Evolutionary conservation across 2,113 vertebrate genomes (phyloP).

Genomic region (Leptosomus discolor): DNA sequence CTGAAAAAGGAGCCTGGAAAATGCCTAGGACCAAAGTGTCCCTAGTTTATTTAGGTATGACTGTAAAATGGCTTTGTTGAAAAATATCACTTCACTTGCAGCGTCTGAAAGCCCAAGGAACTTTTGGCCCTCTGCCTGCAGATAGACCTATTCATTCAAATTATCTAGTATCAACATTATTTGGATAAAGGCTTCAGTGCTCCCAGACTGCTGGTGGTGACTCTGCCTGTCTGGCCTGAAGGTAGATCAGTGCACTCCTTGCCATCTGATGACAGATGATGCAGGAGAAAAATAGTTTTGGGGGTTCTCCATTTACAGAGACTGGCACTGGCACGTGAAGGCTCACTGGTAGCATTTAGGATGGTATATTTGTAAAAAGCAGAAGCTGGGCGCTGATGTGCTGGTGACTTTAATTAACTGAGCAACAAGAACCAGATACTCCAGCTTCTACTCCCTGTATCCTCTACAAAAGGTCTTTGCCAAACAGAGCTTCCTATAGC

Average conservation of each 20-base stretch:
- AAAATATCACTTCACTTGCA: neutral
- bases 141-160: neutral
- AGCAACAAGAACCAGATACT: neutral
- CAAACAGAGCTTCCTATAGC: neutral
- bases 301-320: neutral
- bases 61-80: neutral
- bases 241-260: neutral
- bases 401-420: neutral
- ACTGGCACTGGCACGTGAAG: neutral
- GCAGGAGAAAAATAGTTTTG: neutral
- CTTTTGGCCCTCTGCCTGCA: neutral
- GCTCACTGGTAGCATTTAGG: neutral
- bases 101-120: neutral
- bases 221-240: neutral
- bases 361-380: neutral
- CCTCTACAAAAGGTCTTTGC: neutral
- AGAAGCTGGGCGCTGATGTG: neutral
- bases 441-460: neutral
- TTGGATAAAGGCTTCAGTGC: neutral
- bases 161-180: neutral
- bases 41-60: neutral
- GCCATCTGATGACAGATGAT: neutral
- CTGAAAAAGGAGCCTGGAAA: neutral
- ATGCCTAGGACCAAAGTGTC: neutral
- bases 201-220: neutral